Evolutionary conservation across 2,113 vertebrate species (phyloP).

Genomic region (Lamprotornis superbus): DNA sequence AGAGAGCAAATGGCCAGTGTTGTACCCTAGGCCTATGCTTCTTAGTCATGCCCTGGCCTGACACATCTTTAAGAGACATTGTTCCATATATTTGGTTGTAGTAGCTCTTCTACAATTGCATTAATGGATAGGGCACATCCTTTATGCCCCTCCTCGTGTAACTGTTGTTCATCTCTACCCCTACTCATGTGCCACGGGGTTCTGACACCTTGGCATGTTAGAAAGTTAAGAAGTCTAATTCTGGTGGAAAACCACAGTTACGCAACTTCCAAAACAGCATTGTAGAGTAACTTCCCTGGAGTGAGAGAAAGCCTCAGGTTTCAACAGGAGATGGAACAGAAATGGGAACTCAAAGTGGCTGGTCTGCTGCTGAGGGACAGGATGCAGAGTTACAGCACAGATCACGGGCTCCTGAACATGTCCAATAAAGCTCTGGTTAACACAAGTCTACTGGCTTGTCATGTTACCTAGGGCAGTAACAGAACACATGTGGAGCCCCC

Average conservation of each 20-base stretch:
- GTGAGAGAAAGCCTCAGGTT: neutral
- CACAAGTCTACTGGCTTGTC: neutral
- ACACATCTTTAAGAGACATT: neutral
- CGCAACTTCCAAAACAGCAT: neutral
- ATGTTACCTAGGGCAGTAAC: neutral
- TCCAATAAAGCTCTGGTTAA: neutral
- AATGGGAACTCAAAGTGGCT: neutral
- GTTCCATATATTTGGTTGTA: neutral
- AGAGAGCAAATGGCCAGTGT: neutral
- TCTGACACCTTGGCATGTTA: neutral
- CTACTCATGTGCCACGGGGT: neutral
- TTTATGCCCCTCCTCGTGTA: fast-evolving
- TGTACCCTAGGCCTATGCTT: neutral
- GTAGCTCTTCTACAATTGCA: neutral
- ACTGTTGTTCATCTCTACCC: neutral
- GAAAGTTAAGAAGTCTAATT: neutral
- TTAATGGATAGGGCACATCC: no score
- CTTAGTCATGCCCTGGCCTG: neutral
- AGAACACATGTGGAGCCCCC: neutral
- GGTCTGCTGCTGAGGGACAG: neutral
- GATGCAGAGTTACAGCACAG: neutral
- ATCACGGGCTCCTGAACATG: neutral
- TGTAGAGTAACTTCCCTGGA: neutral
- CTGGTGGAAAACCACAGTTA: neutral
- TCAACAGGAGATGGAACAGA: neutral